Percentiles rank a stretch among this genome's conserved stretches.
Evolutionary conservation across 2,888 invertebrate species (phyloP).

Genomic region (Drosophila ustulata): DNA sequence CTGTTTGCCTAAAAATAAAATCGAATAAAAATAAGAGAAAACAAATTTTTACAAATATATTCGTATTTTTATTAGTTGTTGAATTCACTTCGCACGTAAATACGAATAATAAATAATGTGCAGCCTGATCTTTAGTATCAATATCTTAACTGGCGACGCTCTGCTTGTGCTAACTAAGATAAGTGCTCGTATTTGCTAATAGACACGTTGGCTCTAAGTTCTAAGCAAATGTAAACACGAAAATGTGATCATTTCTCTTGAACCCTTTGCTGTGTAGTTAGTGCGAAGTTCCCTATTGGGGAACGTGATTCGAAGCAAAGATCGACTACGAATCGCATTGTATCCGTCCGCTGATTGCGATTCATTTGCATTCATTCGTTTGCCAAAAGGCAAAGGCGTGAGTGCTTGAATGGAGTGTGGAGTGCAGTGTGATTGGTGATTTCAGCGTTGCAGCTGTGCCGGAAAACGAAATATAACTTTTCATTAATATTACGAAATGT

Average conservation of each 20-base stretch:
- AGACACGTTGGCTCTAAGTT: conserved; percentile 23
- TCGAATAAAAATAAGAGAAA: background rate
- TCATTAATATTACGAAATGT: conserved; percentile 19
- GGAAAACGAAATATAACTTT: conserved; percentile 18
- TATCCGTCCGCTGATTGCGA: conserved; percentile 27
- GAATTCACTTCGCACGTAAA: conserved; percentile 11
- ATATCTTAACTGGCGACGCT: conserved; percentile 16
- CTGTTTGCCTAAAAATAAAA: conserved; percentile 21
- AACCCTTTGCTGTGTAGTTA: background rate
- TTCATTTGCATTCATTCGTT: conserved; percentile 33
- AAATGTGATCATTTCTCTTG: background rate
- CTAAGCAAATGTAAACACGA: conserved; percentile 33
- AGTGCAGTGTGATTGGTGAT: background rate
- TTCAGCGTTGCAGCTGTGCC: conserved; percentile 8
- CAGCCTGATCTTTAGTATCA: conserved; percentile 15
- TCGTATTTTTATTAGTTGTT: conserved; percentile 7
- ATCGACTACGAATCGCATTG: conserved; percentile 21
- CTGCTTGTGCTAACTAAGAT: conserved; percentile 29
- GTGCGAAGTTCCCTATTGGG: background rate
- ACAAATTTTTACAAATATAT: background rate
- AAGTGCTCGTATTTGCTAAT: conserved; percentile 32
- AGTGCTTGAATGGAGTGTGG: background rate
- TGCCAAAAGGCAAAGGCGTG: conserved; percentile 1
- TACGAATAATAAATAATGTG: conserved; percentile 20
- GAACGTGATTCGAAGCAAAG: conserved; percentile 39